Base-by-base conservation (phyloP, 2,797 vertebrate genomes). In the Coccyzus lansbergi region DNA sequence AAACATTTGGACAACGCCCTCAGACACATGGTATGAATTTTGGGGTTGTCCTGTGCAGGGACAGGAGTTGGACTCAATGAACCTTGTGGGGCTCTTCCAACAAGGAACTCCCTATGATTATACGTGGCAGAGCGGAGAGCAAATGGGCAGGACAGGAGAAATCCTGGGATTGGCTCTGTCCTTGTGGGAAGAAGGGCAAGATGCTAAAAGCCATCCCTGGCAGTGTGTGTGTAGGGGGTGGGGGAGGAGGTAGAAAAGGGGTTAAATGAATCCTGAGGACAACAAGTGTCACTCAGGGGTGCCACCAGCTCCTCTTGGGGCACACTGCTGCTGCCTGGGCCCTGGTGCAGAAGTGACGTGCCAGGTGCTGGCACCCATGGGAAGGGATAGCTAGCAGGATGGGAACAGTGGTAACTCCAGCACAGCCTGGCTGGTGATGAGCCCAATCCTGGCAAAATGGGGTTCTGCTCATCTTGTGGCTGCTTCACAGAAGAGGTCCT, bases 381-480 rank as follows among this genome's bases (percentile, higher is more conserved):
- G 40, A 82, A 78, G 36, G 36, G 29, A 58, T 58, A 2, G 2
- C 16, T 34, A 48, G 36, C 4, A 3, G 53, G 33, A 40, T 31
- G 21, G 24, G 53, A 74, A 78, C 0, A 4, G 49, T 8, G 12
- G 36, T 4, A 76, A 69, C 6, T 15, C 12, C 34, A 79, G 48
- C 60, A 81, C 10, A 31, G 46, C 68, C 36, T 49, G 33, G 24
- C 55, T 46, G 38, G 71, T 0, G 0, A 2, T 3, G 8, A n/a
- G 7, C 25, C 19, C 19, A 15, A 26, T 9, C 17, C 33, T 0
- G 1, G 25, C 6, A 7, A 31, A 36, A 33, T 0, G 0, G 4
- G 12, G 28, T 42, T 88, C n/a, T n/a, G 34, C 68, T 88, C 24
- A 44, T 21, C 28, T 26, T 2, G 2, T 68, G 19, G 48, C 33